Percentiles rank a stretch among this genome's conserved stretches.
phyloP scores from a whole-genome alignment of 2,113 vertebrate genomes.

The Alethe diademata region DNA sequence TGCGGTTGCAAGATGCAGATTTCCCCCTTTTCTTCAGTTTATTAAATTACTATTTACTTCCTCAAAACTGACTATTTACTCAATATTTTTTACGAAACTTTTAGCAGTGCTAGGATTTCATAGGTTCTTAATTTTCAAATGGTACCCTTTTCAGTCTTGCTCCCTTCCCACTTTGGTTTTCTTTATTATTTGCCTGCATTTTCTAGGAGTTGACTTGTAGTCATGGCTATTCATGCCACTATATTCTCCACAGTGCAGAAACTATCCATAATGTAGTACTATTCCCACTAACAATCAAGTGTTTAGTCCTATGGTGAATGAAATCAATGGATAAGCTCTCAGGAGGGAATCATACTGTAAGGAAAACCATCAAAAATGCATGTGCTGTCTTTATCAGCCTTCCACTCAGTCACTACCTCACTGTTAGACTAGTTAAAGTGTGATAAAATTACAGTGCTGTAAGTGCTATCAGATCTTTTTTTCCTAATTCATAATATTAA shows the following conservation, averaged over 20 bases:
- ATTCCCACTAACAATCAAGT: background rate
- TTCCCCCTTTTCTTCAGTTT: background rate
- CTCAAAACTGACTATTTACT: background rate
- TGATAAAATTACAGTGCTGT: background rate
- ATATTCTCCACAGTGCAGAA: background rate
- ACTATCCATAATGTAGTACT: background rate
- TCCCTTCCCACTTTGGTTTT: background rate
- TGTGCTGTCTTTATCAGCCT: background rate
- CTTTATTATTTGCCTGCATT: background rate
- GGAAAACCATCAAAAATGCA: background rate
- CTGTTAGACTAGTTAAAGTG: background rate
- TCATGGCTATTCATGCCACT: background rate
- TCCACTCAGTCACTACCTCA: background rate
- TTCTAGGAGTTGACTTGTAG: background rate
- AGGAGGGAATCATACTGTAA: background rate
- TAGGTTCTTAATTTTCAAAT: background rate
- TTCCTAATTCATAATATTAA: background rate
- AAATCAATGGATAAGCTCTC: background rate
- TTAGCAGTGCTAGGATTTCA: background rate
- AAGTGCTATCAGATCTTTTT: background rate
- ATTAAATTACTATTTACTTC: background rate
- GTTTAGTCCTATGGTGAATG: background rate
- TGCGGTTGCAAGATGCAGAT: background rate
- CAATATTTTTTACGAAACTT: background rate
- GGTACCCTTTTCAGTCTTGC: background rate